These are phyloP conservation scores for Bemisia tabaci DNA, from an alignment of 1,140 invertebrate species.

Conservation along the genomic window DNA sequence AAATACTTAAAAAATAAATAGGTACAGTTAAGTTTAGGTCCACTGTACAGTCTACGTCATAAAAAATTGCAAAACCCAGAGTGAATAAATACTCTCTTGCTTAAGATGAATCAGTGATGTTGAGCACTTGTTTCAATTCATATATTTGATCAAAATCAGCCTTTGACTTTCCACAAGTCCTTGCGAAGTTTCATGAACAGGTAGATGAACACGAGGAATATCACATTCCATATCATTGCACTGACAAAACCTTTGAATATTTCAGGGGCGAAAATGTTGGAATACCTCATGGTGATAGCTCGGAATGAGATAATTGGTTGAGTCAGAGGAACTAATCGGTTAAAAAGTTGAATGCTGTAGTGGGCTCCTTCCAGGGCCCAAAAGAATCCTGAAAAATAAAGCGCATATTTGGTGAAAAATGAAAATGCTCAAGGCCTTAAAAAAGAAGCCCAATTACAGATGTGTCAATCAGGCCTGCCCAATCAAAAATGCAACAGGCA, in stretches of 20 bases:
- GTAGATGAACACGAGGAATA: conserved; percentile 7
- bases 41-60: too few species aligned
- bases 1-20: too few species aligned
- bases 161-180: not conserved
- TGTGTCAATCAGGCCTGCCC: too few species aligned
- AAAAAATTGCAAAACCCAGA: too few species aligned
- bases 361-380: conserved; percentile 51
- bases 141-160: too few species aligned
- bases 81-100: too few species aligned
- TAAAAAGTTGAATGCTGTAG: conserved; percentile 34
- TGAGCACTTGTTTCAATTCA: too few species aligned
- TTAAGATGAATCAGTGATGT: too few species aligned
- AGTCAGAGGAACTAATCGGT: conserved; percentile 39
- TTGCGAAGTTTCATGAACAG: not conserved
- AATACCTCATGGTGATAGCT: conserved; percentile 12
- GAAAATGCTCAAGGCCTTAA: too few species aligned
- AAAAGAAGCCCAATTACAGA: too few species aligned
- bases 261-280: not conserved
- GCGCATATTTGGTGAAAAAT: not conserved
- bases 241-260: conserved; percentile 12
- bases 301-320: conserved; percentile 31
- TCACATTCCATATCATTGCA: conserved; percentile 9
- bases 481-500: too few species aligned
- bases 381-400: conserved; percentile 37
- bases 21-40: too few species aligned